A percentile compares a stretch with the other conserved stretches of the same genome.
Evolutionary conservation across 2,113 vertebrate species (phyloP).

Genomic region (Maccullochella peelii): DNA sequence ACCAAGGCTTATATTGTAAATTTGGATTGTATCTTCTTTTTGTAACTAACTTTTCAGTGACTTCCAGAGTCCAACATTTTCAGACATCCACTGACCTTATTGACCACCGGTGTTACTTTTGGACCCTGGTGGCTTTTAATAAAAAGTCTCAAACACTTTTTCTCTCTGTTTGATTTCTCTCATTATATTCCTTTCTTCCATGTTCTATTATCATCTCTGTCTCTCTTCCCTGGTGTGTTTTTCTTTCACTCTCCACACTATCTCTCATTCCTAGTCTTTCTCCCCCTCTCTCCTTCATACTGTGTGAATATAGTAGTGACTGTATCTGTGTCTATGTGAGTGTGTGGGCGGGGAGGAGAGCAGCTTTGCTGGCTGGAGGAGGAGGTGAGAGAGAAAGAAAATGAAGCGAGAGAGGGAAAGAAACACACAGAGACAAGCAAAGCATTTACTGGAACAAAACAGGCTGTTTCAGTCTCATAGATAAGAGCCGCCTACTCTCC

Average conservation of each 20-base stretch:
- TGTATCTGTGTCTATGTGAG: conserved; percentile 57
- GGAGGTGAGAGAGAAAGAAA: conserved; percentile 68
- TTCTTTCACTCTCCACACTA: conserved; percentile 21
- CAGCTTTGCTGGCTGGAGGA: conserved; percentile 67
- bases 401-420: conserved; percentile 32
- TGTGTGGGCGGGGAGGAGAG: conserved; percentile 70
- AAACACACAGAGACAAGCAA: conserved; percentile 45
- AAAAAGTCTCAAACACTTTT: not conserved
- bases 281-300: conserved; percentile 31
- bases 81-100: not conserved
- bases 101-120: not conserved
- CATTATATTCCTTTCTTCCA: conserved; percentile 22
- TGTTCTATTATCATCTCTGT: conserved; percentile 28
- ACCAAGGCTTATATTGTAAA: not conserved
- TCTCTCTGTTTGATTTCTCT: conserved; percentile 7
- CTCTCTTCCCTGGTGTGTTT: conserved; percentile 40
- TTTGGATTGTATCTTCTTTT: not conserved
- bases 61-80: not conserved
- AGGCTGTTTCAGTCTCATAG: conserved; percentile 72
- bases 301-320: conserved; percentile 62
- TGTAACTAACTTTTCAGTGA: not conserved
- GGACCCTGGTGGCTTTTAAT: conserved; percentile 10
- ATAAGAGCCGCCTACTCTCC: conserved; percentile 73
- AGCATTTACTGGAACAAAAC: conserved; percentile 72
- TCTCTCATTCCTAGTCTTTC: conserved; percentile 30